Evolutionary conservation across 2,113 vertebrate genomes (phyloP).

Genomic region (Phainopepla nitens): DNA sequence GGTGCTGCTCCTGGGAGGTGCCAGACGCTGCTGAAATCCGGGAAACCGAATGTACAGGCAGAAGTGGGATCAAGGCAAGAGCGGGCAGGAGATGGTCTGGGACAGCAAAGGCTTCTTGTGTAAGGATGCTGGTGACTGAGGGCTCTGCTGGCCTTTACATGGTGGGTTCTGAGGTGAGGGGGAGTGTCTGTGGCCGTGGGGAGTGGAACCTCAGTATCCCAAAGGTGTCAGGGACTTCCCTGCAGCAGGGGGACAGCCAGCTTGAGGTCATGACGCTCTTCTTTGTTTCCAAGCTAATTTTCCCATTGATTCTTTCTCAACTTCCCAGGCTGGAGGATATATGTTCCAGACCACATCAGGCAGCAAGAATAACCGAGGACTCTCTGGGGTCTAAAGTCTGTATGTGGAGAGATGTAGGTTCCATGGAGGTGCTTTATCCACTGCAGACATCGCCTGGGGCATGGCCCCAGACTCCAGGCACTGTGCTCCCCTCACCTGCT

Average conservation of each 20-base stretch:
- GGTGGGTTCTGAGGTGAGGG: background rate
- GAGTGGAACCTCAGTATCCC: background rate
- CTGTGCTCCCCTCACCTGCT: background rate
- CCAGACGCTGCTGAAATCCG: background rate
- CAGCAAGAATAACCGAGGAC: background rate
- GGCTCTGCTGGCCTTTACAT: background rate
- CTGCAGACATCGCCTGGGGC: accelerated
- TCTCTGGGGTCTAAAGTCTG: background rate
- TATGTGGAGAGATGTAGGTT: background rate
- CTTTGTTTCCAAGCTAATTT: background rate
- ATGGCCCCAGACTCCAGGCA: accelerated
- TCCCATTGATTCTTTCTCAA: background rate
- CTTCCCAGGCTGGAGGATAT: background rate
- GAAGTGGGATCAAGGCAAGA: background rate
- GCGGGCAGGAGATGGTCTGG: background rate
- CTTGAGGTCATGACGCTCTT: background rate
- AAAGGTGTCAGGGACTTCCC: accelerated
- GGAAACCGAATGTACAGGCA: accelerated
- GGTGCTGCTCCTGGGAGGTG: background rate
- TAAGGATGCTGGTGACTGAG: background rate
- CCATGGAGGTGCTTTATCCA: background rate
- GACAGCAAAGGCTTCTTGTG: background rate
- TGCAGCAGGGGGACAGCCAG: background rate
- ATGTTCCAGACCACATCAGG: background rate
- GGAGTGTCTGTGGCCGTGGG: background rate